These are phyloP conservation scores for Piscicola geometra DNA, from an alignment of 2,888 invertebrate genomes.

Conservation along the genomic window DNA sequence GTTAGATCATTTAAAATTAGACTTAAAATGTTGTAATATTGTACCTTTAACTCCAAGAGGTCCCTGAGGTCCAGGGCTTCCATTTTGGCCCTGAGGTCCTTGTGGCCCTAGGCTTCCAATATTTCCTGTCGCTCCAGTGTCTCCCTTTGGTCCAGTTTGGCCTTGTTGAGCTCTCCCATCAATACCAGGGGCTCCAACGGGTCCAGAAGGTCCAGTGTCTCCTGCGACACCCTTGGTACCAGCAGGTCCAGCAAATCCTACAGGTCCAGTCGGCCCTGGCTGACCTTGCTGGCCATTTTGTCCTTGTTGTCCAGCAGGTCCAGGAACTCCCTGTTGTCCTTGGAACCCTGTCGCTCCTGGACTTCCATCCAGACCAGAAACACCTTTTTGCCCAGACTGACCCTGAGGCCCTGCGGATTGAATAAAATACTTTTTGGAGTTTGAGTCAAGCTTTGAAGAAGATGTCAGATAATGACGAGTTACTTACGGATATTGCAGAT, in stretches of 20 bases:
- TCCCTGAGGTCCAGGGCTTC: not conserved
- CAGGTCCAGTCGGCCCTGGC: slow-evolving; percentile 17
- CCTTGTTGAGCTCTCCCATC: slow-evolving; percentile 19
- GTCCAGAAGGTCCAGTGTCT: slow-evolving; percentile 21
- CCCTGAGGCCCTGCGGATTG: slow-evolving; percentile 20
- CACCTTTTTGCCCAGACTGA: slow-evolving; percentile 22
- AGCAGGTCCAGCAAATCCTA: slow-evolving; percentile 12
- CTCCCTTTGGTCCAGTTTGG: not conserved
- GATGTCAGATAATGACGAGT: no score
- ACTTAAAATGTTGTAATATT: no score
- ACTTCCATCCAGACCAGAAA: slow-evolving; percentile 31
- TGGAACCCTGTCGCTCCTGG: slow-evolving; percentile 33
- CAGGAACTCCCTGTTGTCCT: slow-evolving; percentile 36
- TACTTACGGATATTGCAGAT: no score
- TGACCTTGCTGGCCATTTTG: slow-evolving; percentile 18
- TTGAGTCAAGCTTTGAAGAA: no score
- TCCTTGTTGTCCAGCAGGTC: slow-evolving; percentile 40
- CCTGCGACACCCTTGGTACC: slow-evolving; percentile 6
- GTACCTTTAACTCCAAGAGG: not conserved
- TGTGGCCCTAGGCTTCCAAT: not conserved
- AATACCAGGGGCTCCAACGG: slow-evolving; percentile 8
- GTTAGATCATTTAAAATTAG: no score
- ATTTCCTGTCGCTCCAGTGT: slow-evolving; percentile 13
- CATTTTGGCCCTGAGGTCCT: not conserved
- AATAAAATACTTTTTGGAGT: no score